phyloP scores from a whole-genome alignment of 2,113 vertebrate genomes.

The Symphodus melops region DNA sequence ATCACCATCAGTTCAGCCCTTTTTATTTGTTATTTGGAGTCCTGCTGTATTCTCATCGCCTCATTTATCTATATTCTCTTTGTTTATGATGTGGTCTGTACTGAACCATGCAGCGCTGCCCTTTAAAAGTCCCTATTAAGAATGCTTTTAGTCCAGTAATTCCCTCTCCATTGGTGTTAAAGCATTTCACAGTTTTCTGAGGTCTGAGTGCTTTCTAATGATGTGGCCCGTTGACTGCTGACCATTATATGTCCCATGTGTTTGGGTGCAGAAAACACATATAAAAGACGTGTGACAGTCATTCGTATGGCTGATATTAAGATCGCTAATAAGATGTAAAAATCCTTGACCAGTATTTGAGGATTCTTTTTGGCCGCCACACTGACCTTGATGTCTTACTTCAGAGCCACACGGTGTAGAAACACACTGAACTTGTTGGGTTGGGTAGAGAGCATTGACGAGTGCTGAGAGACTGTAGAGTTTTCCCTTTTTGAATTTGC shows the following conservation, averaged over 20 bases:
- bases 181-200: slow-evolving; percentile 24
- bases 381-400: too few relatives aligned
- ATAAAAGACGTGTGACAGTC: not conserved
- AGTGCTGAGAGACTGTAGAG: too few relatives aligned
- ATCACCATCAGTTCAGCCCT: not conserved
- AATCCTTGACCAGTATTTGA: too few relatives aligned
- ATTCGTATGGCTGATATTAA: not conserved
- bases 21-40: not conserved
- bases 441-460: too few relatives aligned
- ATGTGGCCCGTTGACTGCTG: not conserved
- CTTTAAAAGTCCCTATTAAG: not conserved
- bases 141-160: slow-evolving; percentile 36
- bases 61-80: not conserved
- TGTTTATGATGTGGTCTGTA: not conserved
- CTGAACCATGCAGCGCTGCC: not conserved
- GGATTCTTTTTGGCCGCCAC: too few relatives aligned
- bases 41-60: too few relatives aligned
- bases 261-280: not conserved
- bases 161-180: slow-evolving; percentile 25
- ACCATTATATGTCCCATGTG: not conserved
- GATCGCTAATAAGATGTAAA: too few relatives aligned
- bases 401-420: too few relatives aligned
- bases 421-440: too few relatives aligned
- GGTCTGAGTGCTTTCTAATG: slow-evolving; percentile 29
- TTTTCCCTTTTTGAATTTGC: too few relatives aligned